A percentile compares a stretch with the other conserved stretches of the same genome.
These are phyloP conservation scores for Dicyrtoma fusca DNA, from an alignment of 2,888 invertebrate species.

Conservation along the genomic window DNA sequence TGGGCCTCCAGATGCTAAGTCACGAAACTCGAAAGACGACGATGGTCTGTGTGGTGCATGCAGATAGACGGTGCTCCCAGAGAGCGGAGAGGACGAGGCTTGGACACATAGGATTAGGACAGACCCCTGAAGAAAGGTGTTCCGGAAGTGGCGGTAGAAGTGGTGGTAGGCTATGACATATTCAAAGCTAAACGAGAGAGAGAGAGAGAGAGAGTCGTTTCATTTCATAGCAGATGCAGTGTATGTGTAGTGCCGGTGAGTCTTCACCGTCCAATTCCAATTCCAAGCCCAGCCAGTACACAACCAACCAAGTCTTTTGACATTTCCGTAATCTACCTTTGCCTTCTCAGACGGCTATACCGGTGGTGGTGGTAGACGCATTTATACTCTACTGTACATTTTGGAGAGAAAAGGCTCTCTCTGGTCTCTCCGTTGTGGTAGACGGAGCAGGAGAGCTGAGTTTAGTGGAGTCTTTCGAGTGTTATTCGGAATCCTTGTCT, in stretches of 20 bases:
- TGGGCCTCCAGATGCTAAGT: no score
- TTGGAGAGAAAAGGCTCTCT: not conserved
- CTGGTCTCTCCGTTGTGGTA: not conserved
- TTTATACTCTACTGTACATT: not conserved
- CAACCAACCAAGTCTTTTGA: not conserved
- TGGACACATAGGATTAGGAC: not conserved
- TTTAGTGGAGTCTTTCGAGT: not conserved
- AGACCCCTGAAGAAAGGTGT: slow-evolving; percentile 36
- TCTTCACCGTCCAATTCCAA: slow-evolving; percentile 17
- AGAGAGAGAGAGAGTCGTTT: not conserved
- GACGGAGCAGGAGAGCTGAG: not conserved
- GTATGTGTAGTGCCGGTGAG: not conserved
- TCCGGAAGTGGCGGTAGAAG: slow-evolving; percentile 39
- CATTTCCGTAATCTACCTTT: slow-evolving; percentile 9
- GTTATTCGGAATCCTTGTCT: slow-evolving; percentile 6
- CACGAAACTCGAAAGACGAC: no score
- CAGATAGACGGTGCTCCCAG: no score
- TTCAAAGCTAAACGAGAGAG: slow-evolving; percentile 19
- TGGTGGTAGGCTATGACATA: slow-evolving; percentile 19
- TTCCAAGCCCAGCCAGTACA: not conserved
- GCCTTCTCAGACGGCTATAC: not conserved
- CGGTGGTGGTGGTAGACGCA: not conserved
- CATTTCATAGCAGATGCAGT: slow-evolving; percentile 12
- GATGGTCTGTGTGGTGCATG: no score
- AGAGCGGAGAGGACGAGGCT: no score